Percentiles rank a stretch among this genome's conserved stretches.
Conservation (phyloP, 2,888 invertebrate genomes). For the Temnothorax rugatulus region DNA sequence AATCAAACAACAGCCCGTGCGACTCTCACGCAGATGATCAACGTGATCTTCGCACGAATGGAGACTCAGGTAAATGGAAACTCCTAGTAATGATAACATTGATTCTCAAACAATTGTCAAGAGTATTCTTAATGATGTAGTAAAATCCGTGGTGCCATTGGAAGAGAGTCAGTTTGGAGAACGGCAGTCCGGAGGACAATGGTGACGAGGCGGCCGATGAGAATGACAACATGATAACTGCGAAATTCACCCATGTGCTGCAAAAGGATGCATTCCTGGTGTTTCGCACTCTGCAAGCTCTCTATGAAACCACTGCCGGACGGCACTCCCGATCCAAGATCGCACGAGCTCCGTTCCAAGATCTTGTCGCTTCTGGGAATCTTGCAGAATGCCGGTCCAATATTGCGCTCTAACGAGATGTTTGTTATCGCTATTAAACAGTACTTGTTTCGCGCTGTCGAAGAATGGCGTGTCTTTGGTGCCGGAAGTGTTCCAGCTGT, state of each 20-base stretch:
- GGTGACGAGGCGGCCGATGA: slow-evolving; percentile 89
- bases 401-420: slow-evolving; percentile 98
- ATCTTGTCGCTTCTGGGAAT: slow-evolving; percentile 98
- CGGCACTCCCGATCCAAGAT: slow-evolving; percentile 97
- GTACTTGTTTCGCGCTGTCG: slow-evolving; percentile 98
- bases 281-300: slow-evolving; percentile 96
- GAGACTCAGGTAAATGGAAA: no score
- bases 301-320: slow-evolving; percentile 89
- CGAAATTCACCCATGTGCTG: no score
- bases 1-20: no score
- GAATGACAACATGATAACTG: slow-evolving; percentile 93
- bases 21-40: no score
- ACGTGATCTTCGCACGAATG: no score
- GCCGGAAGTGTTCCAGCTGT: slow-evolving; percentile 99
- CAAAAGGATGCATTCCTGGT: slow-evolving; percentile 99
- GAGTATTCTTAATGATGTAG: no score
- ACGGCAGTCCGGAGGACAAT: slow-evolving; percentile 80
- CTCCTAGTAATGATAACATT: no score
- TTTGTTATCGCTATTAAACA: slow-evolving; percentile 99
- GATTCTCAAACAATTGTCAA: no score
- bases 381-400: slow-evolving; percentile 98
- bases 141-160: slow-evolving; percentile 53
- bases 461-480: slow-evolving; percentile 99
- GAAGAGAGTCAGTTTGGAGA: slow-evolving; percentile 78
- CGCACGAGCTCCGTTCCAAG: slow-evolving; percentile 98